Base-by-base conservation (phyloP, 2,888 invertebrate species). In the Lysandra coridon region DNA sequence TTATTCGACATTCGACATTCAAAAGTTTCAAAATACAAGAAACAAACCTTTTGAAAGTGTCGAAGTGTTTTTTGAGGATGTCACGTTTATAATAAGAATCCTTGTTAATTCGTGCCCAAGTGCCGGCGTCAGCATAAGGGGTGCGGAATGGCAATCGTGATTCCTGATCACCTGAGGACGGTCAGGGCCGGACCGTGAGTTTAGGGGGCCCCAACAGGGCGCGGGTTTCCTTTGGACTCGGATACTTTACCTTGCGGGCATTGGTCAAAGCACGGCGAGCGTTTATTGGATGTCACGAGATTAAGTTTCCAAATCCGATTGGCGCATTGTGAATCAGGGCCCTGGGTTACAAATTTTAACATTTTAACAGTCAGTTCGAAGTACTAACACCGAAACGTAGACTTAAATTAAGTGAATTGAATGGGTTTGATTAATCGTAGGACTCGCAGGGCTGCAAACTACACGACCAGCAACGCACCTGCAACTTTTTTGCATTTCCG, bases 101-200 rank as follows among this genome's bases (percentile, higher is more conserved):
- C 80, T 82, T 81, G 82, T 84, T 80, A 82, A 84, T 83, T 81
- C 81, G 86, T 86, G 86, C 84, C 83, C 83, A 85, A 85, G 85
- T 85, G 83, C 83, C 83, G 83, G 81, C 81, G 82, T 82, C 84
- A 82, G 82, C 83, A 84, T 83, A 83, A 83, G 83, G 75, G 75
- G 84, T 84, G 85, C 84, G 84, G 85, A 86, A 86, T 86, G 80
- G 81, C 84, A 84, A 85, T 86, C 84, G 81, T 83, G 85, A 86
- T 86, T 86, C 83, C 81, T 83, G 85, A 86, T 86, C 85, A 85
- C 84, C 85, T 84, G 83, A 80, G 84, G 76, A 80, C 78, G 77
- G 57, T 4, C 57, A 57, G 57, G 57, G 57, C 57, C 57, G 57
- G 57, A 57, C 17, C 14, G 17, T 4, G 17, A 57, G 17, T 4